Evolutionary conservation across 2,113 vertebrate genomes (phyloP).

Genomic region (Anguilla japonica): DNA sequence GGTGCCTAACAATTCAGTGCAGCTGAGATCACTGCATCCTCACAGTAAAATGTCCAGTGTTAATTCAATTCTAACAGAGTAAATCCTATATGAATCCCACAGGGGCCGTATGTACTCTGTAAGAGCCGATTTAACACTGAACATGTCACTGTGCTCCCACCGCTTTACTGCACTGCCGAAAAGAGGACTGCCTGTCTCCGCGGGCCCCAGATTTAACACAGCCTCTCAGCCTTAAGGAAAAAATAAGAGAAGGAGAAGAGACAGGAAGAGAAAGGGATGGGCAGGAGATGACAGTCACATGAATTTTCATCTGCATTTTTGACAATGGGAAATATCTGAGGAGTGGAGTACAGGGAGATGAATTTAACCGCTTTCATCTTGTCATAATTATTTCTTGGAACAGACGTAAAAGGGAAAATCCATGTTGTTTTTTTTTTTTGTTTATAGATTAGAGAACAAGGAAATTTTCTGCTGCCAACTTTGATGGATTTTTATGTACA

Average conservation of each 20-base stretch:
- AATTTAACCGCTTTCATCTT: slow-evolving; percentile 3
- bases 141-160: no score
- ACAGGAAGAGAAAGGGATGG: not conserved
- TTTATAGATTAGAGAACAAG: slow-evolving; percentile 18
- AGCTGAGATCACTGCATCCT: no score
- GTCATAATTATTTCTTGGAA: slow-evolving; percentile 18
- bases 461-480: not conserved
- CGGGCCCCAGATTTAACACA: not conserved
- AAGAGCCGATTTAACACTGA: no score
- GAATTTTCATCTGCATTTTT: slow-evolving; percentile 5
- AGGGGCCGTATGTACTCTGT: no score
- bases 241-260: not conserved
- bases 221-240: not conserved
- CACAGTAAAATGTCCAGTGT: no score
- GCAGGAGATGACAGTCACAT: slow-evolving; percentile 15
- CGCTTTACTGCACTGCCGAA: not conserved
- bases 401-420: slow-evolving; percentile 2
- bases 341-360: not conserved
- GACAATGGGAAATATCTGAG: slow-evolving; percentile 3
- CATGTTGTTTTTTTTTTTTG: not conserved
- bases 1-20: no score
- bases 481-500: slow-evolving; percentile 19
- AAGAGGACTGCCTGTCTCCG: not conserved
- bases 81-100: no score
- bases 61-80: no score